phyloP scores from a whole-genome alignment of 2,888 invertebrate species.

The Brachynemurus nebulosus region DNA sequence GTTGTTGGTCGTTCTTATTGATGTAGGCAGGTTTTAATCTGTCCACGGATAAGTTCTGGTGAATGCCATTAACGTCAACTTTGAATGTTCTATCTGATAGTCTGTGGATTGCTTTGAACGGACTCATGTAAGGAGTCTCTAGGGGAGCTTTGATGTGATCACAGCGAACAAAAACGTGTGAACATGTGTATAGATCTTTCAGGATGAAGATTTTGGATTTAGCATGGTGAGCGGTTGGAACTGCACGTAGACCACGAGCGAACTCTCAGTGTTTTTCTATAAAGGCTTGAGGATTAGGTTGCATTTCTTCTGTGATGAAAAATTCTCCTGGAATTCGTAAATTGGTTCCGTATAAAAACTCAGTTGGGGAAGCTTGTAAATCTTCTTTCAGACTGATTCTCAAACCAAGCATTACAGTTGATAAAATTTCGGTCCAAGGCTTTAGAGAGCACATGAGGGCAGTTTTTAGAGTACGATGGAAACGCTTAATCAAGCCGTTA shows the following conservation, averaged over 20 bases:
- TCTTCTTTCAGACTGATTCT: slow-evolving; percentile 15
- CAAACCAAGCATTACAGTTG: slow-evolving; percentile 19
- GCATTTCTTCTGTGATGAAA: background rate
- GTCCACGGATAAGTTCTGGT: too few relatives aligned
- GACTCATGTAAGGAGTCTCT: background rate
- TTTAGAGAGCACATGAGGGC: background rate
- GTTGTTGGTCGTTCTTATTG: too few relatives aligned
- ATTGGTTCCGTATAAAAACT: too few relatives aligned
- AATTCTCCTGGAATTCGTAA: background rate
- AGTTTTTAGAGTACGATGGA: background rate
- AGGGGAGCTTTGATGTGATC: background rate
- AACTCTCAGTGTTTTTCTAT: too few relatives aligned
- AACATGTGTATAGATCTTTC: background rate
- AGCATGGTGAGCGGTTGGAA: background rate
- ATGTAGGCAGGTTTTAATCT: too few relatives aligned
- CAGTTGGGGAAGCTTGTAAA: slow-evolving; percentile 3
- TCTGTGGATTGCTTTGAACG: background rate
- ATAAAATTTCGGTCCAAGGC: slow-evolving; percentile 19
- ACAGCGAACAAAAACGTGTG: too few relatives aligned
- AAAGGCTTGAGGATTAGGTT: background rate
- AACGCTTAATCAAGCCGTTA: slow-evolving; percentile 9
- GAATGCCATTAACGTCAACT: background rate
- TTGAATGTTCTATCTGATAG: background rate
- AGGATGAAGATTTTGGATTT: background rate
- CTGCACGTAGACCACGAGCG: background rate